A percentile compares a stretch with the other conserved stretches of the same genome.
phyloP scores from a whole-genome alignment of 2,113 vertebrate species.

The Lates calcarifer region DNA sequence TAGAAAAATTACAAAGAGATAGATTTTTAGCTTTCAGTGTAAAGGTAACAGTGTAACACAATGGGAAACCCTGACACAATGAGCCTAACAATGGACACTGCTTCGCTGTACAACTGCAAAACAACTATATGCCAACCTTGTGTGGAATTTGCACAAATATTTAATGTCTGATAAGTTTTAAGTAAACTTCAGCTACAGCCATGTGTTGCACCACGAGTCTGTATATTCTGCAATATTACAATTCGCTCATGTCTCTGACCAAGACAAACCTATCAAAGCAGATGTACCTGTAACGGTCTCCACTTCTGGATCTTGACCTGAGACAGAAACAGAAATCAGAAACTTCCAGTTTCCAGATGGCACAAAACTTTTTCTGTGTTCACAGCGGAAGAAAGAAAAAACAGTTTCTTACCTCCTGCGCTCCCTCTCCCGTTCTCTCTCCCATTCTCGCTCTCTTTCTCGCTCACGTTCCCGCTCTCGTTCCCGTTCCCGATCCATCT shows the following conservation, averaged over 20 bases:
- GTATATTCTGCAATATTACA: background rate
- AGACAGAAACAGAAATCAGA: constrained; percentile 13
- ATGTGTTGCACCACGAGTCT: background rate
- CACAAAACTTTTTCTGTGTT: background rate
- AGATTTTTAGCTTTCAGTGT: background rate
- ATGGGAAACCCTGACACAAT: background rate
- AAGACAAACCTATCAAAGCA: background rate
- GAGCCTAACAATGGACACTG: too few relatives aligned
- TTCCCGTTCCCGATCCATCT: constrained; percentile 74
- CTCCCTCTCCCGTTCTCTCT: constrained; percentile 74
- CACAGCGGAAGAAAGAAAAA: too few relatives aligned
- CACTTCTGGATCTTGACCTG: constrained; percentile 86
- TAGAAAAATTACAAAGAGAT: background rate
- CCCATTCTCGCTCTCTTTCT: constrained; percentile 70
- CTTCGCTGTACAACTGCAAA: too few relatives aligned
- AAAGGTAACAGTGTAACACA: too few relatives aligned
- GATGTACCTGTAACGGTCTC: constrained; percentile 83
- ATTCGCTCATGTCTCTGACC: background rate
- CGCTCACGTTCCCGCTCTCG: constrained; percentile 66
- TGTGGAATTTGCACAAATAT: too few relatives aligned
- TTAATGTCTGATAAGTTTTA: too few relatives aligned
- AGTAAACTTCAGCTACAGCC: too few relatives aligned
- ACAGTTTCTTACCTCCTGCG: constrained; percentile 76
- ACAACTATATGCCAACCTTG: too few relatives aligned
- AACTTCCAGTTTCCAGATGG: background rate